A percentile compares a stretch with the other conserved stretches of the same genome.
phyloP scores from a whole-genome alignment of 2,888 invertebrate species.

The Stegophylla sp. region DNA sequence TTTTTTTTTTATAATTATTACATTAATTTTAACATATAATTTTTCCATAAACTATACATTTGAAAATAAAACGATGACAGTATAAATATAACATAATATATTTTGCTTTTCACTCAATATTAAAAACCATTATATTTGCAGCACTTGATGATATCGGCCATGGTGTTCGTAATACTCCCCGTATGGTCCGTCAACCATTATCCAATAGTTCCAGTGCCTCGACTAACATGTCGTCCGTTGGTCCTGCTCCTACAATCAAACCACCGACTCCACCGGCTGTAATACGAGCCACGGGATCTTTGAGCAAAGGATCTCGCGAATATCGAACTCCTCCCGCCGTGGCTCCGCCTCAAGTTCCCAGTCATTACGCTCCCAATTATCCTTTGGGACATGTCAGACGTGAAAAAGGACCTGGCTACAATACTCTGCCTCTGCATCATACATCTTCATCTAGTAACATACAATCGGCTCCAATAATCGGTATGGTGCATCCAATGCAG shows the following conservation, averaged over 20 bases:
- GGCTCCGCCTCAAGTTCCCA: slow-evolving; percentile 92
- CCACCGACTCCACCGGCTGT: slow-evolving; percentile 94
- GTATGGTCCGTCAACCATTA: slow-evolving; percentile 78
- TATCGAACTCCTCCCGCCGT: slow-evolving; percentile 96
- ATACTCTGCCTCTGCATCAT: slow-evolving; percentile 77
- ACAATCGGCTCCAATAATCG: slow-evolving; percentile 69
- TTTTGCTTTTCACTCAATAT: too few relatives aligned
- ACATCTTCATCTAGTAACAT: slow-evolving; percentile 61
- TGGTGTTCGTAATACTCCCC: slow-evolving; percentile 76
- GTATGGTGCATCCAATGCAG: slow-evolving; percentile 85
- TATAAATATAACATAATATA: too few relatives aligned
- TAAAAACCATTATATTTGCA: slow-evolving; percentile 62
- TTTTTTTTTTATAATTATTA: too few relatives aligned
- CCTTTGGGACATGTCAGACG: slow-evolving; percentile 81
- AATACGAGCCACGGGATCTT: slow-evolving; percentile 69
- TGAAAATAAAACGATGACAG: too few relatives aligned
- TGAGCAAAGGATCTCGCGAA: slow-evolving; percentile 73
- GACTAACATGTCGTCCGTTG: slow-evolving; percentile 62
- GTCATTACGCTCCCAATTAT: slow-evolving; percentile 94
- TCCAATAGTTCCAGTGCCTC: slow-evolving; percentile 72
- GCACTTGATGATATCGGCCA: slow-evolving; percentile 95
- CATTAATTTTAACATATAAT: too few relatives aligned
- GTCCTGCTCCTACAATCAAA: slow-evolving; percentile 89
- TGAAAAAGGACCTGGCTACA: slow-evolving; percentile 81
- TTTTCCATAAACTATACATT: too few relatives aligned